Base-by-base conservation (phyloP, 2,888 invertebrate genomes). In the Leptogaster cylindrica region DNA sequence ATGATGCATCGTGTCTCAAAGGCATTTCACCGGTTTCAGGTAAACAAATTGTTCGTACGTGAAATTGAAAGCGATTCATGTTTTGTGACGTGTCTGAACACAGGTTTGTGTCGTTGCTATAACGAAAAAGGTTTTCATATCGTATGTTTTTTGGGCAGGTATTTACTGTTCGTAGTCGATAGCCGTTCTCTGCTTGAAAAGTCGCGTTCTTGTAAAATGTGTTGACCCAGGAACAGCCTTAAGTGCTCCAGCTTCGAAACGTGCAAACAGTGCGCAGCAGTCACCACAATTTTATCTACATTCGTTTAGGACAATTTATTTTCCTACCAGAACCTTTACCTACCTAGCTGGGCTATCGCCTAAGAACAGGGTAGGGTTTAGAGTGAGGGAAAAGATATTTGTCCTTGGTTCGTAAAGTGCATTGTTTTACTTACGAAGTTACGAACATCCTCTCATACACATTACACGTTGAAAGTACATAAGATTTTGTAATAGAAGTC, bases 61-160 rank as follows among this genome's bases (percentile, higher is more conserved):
- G 0, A 85, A 77, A 73, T 86, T 86, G 80, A 89, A 87, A 73
- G 82, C 81, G 5, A 91, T 85, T 0, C 87, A 87, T 14, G 78
- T 79, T 2, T 82, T 79, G 7, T 82, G 82, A 0, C 83, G 76
- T 7, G 84, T 77, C n/a, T 84, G 83, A 0, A 89, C 82, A 67
- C 88, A 92, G 74, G 0, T 91, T 91, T 71, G 92, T 88, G 76
- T 92, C 92, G 76, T 90, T 88, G 73, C 88, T 89, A 76, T 88
- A 88, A 0, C 12, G 12, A 12, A 1, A 75, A 80, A 28, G 41
- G 25, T 28, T 18, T n/a, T n/a, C n/a, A n/a, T n/a, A n/a, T n/a
- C n/a, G n/a, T n/a, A n/a, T n/a, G n/a, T n/a, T n/a, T n/a, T n/a
- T n/a, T n/a, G n/a, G n/a, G n/a, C n/a, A n/a, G n/a, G n/a, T n/a